These are phyloP conservation scores for Ceyx cyanopectus DNA, from an alignment of 2,113 vertebrate genomes.

Conservation along the genomic window DNA sequence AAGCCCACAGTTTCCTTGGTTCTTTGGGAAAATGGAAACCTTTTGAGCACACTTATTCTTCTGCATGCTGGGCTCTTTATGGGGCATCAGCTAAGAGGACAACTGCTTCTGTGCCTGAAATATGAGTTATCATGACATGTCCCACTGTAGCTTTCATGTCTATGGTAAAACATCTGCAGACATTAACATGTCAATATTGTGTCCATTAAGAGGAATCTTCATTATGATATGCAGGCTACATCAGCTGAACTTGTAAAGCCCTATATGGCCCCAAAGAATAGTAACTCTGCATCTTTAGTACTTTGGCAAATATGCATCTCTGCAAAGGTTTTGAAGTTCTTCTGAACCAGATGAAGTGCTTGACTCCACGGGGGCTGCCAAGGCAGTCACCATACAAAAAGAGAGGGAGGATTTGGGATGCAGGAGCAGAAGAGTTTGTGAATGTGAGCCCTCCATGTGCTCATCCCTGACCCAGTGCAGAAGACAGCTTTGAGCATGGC, in stretches of 20 bases:
- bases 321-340: not conserved
- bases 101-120: not conserved
- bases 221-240: not conserved
- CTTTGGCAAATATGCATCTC: not conserved
- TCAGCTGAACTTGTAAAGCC: not conserved
- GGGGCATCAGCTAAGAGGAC: not conserved
- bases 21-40: constrained; percentile 53
- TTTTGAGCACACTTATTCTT: not conserved
- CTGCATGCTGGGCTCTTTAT: not conserved
- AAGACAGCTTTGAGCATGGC: not conserved
- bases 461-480: not conserved
- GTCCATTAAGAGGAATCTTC: not conserved
- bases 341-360: not conserved
- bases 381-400: rapidly evolving
- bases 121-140: not conserved
- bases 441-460: rapidly evolving
- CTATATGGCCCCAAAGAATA: not conserved
- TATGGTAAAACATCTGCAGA: not conserved
- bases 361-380: rapidly evolving
- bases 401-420: not conserved
- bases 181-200: not conserved
- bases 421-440: not conserved
- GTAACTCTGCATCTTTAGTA: not conserved
- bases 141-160: not conserved
- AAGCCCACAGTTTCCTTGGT: constrained; percentile 6